These are phyloP conservation scores for Echeneis naucrates DNA, from an alignment of 2,797 vertebrate species.

Conservation along the genomic window DNA sequence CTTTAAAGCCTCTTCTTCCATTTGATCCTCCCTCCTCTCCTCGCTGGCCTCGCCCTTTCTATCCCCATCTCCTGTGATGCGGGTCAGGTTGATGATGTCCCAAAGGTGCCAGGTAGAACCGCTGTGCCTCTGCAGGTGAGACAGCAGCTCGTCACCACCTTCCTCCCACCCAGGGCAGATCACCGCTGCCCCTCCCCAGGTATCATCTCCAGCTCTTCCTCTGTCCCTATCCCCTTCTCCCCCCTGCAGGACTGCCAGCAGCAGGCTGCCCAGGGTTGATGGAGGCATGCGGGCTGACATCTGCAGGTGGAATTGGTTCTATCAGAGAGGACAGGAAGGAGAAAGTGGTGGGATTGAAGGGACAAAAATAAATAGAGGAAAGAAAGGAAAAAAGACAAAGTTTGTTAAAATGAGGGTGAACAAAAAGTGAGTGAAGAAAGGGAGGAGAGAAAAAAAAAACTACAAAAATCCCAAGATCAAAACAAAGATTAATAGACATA, in stretches of 20 bases:
- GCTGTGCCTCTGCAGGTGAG: constrained; percentile 84
- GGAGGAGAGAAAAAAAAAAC: constrained; percentile 27
- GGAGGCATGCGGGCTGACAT: constrained; percentile 89
- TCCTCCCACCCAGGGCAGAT: constrained; percentile 89
- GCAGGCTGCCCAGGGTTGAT: constrained; percentile 87
- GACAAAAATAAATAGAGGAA: neutral
- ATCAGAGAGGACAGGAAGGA: constrained; percentile 19
- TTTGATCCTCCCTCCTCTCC: constrained; percentile 75
- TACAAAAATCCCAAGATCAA: constrained; percentile 58
- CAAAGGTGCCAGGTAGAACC: constrained; percentile 82
- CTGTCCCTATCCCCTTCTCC: constrained; percentile 72
- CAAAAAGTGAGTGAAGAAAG: constrained; percentile 2
- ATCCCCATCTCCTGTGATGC: constrained; percentile 50
- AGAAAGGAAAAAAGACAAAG: neutral
- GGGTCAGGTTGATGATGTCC: constrained; percentile 88
- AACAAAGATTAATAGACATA: constrained; percentile 58
- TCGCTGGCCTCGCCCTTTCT: constrained; percentile 67
- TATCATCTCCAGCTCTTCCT: constrained; percentile 59
- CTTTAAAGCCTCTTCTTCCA: constrained; percentile 75
- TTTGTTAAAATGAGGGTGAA: constrained; percentile 2
- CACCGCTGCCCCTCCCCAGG: constrained; percentile 87
- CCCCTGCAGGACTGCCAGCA: constrained; percentile 86
- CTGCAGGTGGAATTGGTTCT: constrained; percentile 94
- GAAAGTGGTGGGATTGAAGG: neutral
- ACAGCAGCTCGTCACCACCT: constrained; percentile 76